A percentile compares a stretch with the other conserved stretches of the same genome.
phyloP scores from a whole-genome alignment of 2,113 vertebrate species.

The Cromileptes altivelis region DNA sequence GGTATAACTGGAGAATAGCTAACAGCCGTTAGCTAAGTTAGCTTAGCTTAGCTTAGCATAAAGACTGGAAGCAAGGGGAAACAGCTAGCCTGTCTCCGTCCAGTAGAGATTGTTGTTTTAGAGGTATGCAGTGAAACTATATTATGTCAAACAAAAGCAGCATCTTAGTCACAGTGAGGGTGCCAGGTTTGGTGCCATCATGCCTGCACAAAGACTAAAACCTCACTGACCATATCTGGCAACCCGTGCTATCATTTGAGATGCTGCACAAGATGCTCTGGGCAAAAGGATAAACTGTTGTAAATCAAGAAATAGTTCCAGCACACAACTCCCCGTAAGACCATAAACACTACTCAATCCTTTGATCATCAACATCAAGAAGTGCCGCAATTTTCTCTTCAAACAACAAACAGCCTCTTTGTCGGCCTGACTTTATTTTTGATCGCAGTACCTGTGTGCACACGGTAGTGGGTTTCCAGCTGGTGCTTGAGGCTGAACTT shows the following conservation, averaged over 20 bases:
- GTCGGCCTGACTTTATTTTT: background rate
- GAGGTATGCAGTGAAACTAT: no score
- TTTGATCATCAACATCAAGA: background rate
- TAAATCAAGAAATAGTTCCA: background rate
- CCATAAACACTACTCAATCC: background rate
- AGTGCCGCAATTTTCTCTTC: background rate
- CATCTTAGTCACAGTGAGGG: background rate
- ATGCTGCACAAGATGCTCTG: background rate
- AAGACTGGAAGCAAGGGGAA: no score
- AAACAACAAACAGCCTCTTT: background rate
- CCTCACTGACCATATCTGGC: slow-evolving; percentile 7
- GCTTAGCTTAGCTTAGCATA: slow-evolving; percentile 18
- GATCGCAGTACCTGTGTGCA: slow-evolving; percentile 92
- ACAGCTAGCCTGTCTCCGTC: no score
- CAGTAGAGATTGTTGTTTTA: background rate
- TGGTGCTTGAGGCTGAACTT: slow-evolving; percentile 99
- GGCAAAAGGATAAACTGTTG: background rate
- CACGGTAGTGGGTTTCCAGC: slow-evolving; percentile 98
- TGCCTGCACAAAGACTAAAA: background rate
- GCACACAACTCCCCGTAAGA: background rate
- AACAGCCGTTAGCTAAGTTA: no score
- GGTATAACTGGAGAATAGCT: no score
- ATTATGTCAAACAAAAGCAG: background rate
- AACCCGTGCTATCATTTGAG: background rate
- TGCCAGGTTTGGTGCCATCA: slow-evolving; percentile 11